phyloP scores from a whole-genome alignment of 2,113 vertebrate genomes.

The Oreotrochilus melanogaster region DNA sequence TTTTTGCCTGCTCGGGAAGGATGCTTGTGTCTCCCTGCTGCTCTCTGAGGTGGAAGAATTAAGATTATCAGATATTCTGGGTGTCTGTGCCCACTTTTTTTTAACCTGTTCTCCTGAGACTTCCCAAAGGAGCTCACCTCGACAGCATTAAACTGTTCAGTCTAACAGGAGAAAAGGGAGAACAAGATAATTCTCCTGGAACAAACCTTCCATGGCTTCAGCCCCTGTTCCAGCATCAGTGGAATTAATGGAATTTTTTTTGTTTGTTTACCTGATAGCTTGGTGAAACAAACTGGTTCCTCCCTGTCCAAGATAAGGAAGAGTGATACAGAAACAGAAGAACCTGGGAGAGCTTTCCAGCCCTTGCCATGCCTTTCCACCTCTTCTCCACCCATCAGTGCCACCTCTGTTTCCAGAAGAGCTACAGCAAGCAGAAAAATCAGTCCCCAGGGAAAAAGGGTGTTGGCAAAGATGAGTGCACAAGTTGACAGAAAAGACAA shows the following conservation, averaged over 20 bases:
- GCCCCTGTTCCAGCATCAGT: not conserved
- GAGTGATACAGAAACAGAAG: rapidly evolving
- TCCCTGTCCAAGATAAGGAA: not conserved
- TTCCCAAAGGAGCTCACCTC: not conserved
- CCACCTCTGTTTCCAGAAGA: not conserved
- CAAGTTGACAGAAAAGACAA: not conserved
- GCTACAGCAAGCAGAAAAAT: not conserved
- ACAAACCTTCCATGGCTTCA: not conserved
- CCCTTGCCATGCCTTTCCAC: not conserved
- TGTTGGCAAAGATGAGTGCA: not conserved
- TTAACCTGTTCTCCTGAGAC: not conserved
- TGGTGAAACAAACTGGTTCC: not conserved
- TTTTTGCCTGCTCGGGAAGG: not conserved
- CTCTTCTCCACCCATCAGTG: not conserved
- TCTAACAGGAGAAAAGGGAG: rapidly evolving
- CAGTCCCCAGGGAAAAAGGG: not conserved
- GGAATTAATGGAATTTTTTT: not conserved
- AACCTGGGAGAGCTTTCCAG: not conserved
- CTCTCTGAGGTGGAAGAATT: not conserved
- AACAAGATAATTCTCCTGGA: not conserved
- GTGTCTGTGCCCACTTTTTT: not conserved
- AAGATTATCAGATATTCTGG: not conserved
- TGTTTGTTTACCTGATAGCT: not conserved
- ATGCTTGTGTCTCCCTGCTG: not conserved
- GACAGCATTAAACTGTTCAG: not conserved